Percentiles rank a stretch among this genome's conserved stretches.
Conservation (phyloP, 1,140 invertebrate species). For the Panagrolaimus sp. region DNA sequence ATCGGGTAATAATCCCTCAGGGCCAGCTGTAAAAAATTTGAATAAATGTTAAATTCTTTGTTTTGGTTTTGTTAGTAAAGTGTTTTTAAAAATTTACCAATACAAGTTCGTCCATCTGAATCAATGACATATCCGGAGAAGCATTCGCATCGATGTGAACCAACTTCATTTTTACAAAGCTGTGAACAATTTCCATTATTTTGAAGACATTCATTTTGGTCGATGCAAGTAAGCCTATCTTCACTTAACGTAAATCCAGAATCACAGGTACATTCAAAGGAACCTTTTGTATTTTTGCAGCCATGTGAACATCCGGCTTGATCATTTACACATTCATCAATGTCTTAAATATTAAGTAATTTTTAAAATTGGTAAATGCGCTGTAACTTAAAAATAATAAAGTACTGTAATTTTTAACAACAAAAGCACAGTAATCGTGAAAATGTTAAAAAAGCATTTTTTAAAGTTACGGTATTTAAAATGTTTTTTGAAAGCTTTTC, state of each 20-base stretch:
- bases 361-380: background rate
- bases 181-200: conserved; percentile 96
- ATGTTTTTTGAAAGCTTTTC: too few species aligned
- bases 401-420: too few species aligned
- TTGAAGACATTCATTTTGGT: conserved; percentile 88
- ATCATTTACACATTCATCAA: conserved; percentile 48
- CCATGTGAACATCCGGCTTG: conserved; percentile 23
- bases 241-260: conserved; percentile 51
- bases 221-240: conserved; percentile 62
- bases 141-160: conserved; percentile 83
- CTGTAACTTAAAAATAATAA: too few species aligned
- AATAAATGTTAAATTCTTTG: background rate
- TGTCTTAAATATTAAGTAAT: conserved; percentile 27
- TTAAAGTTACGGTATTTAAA: too few species aligned
- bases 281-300: conserved; percentile 80
- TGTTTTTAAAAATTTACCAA: conserved; percentile 54
- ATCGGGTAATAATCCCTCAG: conserved; percentile 18
- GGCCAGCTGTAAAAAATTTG: conserved; percentile 11
- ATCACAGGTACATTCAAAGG: conserved; percentile 79
- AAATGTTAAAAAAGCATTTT: too few species aligned
- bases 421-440: too few species aligned
- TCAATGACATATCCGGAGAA: conserved; percentile 91
- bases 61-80: conserved; percentile 15
- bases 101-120: conserved; percentile 87
- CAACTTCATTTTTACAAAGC: conserved; percentile 88